Conservation (phyloP, 2,113 vertebrate species). For the Dasyurus viverrinus region DNA sequence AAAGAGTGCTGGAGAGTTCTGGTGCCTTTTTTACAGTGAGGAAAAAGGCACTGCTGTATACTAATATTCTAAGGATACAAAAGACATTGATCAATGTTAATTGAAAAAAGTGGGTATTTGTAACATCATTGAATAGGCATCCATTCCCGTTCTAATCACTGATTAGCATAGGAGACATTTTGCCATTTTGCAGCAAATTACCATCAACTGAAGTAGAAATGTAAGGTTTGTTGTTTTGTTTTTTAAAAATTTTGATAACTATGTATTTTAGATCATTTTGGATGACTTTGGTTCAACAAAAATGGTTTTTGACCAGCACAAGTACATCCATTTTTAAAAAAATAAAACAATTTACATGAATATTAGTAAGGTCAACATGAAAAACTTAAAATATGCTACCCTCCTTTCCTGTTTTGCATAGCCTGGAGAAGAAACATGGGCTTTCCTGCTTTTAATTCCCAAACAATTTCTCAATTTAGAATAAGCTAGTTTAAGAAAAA, state of each 20-base stretch:
- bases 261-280: not conserved
- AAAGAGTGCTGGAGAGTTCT: not conserved
- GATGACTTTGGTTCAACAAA: not conserved
- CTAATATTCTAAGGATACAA: not conserved
- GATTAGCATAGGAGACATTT: not conserved
- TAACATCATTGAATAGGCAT: constrained; percentile 43
- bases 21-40: not conserved
- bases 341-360: not conserved
- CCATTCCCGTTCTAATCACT: not conserved
- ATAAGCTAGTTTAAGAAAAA: constrained; percentile 43
- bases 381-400: constrained; percentile 7
- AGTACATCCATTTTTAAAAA: not conserved
- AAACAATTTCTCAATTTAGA: constrained; percentile 51
- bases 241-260: not conserved
- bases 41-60: not conserved
- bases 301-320: not conserved
- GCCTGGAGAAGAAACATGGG: not conserved
- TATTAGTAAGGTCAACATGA: constrained; percentile 34
- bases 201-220: not conserved
- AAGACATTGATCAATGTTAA: constrained; percentile 20
- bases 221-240: not conserved
- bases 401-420: constrained; percentile 3
- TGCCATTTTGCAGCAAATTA: not conserved
- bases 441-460: constrained; percentile 43
- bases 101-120: constrained; percentile 45